Percentiles rank a stretch among this genome's conserved stretches.
phyloP scores from a whole-genome alignment of 2,113 vertebrate species.

The Gnathonemus longibarbis region DNA sequence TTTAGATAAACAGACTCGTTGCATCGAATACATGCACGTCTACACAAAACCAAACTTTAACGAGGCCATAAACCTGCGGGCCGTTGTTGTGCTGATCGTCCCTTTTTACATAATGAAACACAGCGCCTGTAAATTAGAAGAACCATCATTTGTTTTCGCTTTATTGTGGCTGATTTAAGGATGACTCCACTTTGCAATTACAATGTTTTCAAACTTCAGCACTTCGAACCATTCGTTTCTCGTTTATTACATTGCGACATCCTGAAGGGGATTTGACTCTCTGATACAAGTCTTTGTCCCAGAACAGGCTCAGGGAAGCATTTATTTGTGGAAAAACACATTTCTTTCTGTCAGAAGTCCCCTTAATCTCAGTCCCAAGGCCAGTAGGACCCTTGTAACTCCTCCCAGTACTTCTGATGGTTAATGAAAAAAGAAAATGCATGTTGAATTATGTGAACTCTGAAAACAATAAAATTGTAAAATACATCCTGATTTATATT shows the following conservation, averaged over 20 bases:
- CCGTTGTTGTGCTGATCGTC: not conserved
- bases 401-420: not conserved
- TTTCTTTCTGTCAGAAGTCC: not conserved
- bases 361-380: constrained; percentile 5
- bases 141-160: not conserved
- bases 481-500: not conserved
- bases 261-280: not conserved
- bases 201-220: not conserved
- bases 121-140: not conserved
- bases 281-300: not conserved
- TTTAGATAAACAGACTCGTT: not conserved
- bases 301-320: not conserved
- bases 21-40: not conserved
- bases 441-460: not conserved
- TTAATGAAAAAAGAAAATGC: not conserved
- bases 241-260: not conserved
- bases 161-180: constrained; percentile 10
- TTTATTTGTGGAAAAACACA: constrained; percentile 10
- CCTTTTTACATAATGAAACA: not conserved
- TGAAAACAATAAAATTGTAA: constrained; percentile 1
- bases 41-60: not conserved
- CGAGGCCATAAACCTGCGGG: not conserved
- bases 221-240: not conserved
- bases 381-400: not conserved
- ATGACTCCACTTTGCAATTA: not conserved